phyloP scores from a whole-genome alignment of 2,888 invertebrate genomes.

The Troglohyphantes excavatus region DNA sequence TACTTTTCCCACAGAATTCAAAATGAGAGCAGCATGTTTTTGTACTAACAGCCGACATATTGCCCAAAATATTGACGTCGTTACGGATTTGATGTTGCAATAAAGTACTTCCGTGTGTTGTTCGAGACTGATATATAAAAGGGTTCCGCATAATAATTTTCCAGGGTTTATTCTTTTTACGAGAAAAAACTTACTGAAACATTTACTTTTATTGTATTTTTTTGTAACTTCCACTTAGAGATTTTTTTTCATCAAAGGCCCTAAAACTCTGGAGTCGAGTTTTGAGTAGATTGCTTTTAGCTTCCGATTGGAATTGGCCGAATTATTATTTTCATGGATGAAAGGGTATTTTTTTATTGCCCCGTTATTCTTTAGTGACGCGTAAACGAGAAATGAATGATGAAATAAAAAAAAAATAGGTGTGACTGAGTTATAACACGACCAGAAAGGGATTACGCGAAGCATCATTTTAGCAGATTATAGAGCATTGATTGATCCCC shows the following conservation, averaged over 20 bases:
- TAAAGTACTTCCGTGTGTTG: not conserved
- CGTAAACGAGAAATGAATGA: not conserved
- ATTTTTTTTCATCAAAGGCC: not conserved
- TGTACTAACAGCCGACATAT: not conserved
- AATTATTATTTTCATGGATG: conserved; percentile 27
- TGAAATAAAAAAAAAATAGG: too few relatives aligned
- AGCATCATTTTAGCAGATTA: too few relatives aligned
- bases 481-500: too few relatives aligned
- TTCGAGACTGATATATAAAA: not conserved
- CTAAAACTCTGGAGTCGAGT: not conserved
- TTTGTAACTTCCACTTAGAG: conserved; percentile 2
- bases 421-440: too few relatives aligned
- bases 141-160: not conserved
- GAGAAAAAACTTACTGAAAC: conserved; percentile 10
- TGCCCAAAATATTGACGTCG: not conserved
- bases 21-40: not conserved
- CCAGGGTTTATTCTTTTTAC: not conserved
- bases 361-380: not conserved
- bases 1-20: not conserved
- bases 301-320: conserved; percentile 5
- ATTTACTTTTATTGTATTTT: conserved; percentile 29
- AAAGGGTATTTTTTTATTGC: conserved; percentile 1
- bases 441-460: too few relatives aligned
- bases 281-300: not conserved
- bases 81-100: not conserved